Conservation (phyloP, 1,140 invertebrate genomes). For the Aleiodes sp. region DNA sequence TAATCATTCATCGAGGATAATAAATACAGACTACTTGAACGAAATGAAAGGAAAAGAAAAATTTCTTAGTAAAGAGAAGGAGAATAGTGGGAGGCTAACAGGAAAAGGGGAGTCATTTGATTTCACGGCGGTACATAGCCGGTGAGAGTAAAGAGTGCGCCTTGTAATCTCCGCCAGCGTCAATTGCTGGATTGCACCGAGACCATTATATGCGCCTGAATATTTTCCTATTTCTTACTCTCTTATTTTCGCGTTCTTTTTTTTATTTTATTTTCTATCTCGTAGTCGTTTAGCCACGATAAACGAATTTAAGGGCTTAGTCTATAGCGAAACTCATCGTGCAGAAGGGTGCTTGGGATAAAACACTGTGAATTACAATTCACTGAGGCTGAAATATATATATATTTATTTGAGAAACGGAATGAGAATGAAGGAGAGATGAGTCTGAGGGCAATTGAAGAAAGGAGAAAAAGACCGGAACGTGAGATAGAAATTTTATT, state of each 20-base stretch:
- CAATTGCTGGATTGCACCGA: constrained; percentile 20
- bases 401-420: background rate
- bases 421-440: background rate
- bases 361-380: background rate
- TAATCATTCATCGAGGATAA: no score
- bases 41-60: no score
- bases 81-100: background rate
- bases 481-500: constrained; percentile 22
- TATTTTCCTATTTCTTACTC: background rate
- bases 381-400: background rate
- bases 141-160: background rate
- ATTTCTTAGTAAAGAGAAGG: background rate
- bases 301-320: background rate
- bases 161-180: constrained; percentile 25
- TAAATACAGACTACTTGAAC: no score
- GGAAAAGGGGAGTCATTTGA: background rate
- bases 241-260: background rate
- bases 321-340: background rate
- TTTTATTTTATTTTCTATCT: background rate
- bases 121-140: background rate
- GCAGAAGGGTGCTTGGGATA: background rate
- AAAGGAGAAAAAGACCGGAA: background rate
- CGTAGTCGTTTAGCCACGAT: background rate
- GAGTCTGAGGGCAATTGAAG: background rate
- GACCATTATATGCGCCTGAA: constrained; percentile 23